Evolutionary conservation across 2,113 vertebrate species (phyloP).

Genomic region (Scomber colias): DNA sequence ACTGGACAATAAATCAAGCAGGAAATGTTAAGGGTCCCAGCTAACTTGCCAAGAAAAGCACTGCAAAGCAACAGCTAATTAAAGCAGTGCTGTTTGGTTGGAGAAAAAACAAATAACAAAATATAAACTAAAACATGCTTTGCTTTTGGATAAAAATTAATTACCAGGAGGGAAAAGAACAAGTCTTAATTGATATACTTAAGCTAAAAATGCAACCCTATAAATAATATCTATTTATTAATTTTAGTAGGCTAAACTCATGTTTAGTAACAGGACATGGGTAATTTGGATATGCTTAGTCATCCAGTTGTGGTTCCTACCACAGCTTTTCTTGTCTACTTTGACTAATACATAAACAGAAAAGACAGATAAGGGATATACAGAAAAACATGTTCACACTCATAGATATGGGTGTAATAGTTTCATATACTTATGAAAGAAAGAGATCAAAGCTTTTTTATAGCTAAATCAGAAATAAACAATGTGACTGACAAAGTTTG

Average conservation of each 20-base stretch:
- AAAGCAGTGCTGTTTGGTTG: background rate
- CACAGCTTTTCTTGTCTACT: background rate
- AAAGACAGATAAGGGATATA: background rate
- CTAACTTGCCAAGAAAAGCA: constrained; percentile 16
- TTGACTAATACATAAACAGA: background rate
- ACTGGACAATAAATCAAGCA: constrained; percentile 13
- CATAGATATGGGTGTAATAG: too few relatives aligned
- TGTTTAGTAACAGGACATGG: too few relatives aligned
- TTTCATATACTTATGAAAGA: too few relatives aligned
- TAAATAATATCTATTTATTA: background rate
- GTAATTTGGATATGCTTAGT: too few relatives aligned
- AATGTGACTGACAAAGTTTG: background rate
- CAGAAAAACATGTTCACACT: too few relatives aligned
- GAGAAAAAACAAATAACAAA: background rate
- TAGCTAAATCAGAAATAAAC: background rate
- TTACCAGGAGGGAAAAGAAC: too few relatives aligned
- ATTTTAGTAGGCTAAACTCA: too few relatives aligned
- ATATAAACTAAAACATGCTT: background rate
- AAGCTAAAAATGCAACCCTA: background rate
- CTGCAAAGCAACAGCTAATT: constrained; percentile 17
- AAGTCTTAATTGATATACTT: background rate
- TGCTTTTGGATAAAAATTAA: background rate
- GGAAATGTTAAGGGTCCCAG: constrained; percentile 4
- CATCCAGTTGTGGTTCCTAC: background rate
- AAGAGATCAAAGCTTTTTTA: too few relatives aligned